Base-by-base conservation (phyloP, 1,140 invertebrate species). In the Brachionus sp. region DNA sequence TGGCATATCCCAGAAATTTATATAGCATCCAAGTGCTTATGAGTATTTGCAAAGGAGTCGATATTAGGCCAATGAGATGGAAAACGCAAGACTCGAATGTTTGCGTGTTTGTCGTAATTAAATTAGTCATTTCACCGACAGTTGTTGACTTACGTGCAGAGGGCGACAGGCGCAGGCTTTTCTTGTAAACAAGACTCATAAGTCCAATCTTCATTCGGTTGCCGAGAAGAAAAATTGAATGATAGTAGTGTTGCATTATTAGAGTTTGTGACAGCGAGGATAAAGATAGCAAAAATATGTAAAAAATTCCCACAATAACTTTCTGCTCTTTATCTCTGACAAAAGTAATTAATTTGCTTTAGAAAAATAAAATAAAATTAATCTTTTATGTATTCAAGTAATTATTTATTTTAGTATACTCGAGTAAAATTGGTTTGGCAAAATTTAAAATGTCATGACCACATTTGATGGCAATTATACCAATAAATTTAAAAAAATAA, bases 41-140 rank as follows among this genome's bases (percentile, higher is more conserved):
- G 7, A 89, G 90, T 85, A 98, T 97, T 90, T 97, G 95, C 6
- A 98, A 88, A 0, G 96, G 96, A 1, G 95, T 95, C 0, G 95
- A 97, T 96, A 96, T 98, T 85, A 98, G 92, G 92, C 96, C 95
- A 88, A 97, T 97, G 77, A 98, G 90, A 87, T 96, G 97, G 0
- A 88, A 90, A 84, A 88, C 90, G 75, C 90, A 86, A 80, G 90
- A 90, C 84, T 88, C 87, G 84, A 90, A 89, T 23, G 87, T 85
- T 84, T 91, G 89, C 6, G 90, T 89, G 87, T 91, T 91, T 13
- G 90, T 90, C 0, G 91, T 88, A 88, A 91, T 91, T 50, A 91
- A 84, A 84, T 92, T 92, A 0, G 91, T 90, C 53, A 92, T 92
- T 85, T 92, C 91, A 13, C 91, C 91, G n/a, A 90, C 88, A 6